Evolutionary conservation across 2,797 vertebrate genomes (phyloP).

Genomic region (Macropus fuliginosus): DNA sequence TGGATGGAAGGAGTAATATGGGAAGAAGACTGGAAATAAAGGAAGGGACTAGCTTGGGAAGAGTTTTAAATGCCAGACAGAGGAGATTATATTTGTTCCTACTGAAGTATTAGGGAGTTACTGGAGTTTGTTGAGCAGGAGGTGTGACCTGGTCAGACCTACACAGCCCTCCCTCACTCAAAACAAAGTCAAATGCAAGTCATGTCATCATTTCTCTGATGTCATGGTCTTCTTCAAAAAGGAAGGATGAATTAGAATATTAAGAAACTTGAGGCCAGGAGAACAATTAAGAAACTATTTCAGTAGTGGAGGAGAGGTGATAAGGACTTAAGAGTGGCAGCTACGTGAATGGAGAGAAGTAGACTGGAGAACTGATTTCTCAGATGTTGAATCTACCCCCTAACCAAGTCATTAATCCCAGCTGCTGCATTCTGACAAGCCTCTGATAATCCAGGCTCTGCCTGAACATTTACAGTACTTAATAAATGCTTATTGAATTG

Average conservation of each 20-base stretch:
- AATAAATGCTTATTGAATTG: neutral
- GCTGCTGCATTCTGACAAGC: neutral
- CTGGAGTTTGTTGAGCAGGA: neutral
- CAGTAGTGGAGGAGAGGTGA: neutral
- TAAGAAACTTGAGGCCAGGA: neutral
- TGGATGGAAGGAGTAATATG: neutral
- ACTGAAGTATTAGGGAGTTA: neutral
- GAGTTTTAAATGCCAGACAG: neutral
- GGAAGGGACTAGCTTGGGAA: neutral
- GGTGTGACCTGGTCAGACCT: neutral
- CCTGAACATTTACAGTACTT: neutral
- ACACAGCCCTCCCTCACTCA: no score
- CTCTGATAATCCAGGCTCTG: neutral
- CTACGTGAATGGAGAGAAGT: neutral
- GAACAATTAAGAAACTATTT: neutral
- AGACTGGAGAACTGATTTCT: neutral
- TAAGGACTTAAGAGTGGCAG: neutral
- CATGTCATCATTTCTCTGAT: no score
- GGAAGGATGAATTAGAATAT: neutral
- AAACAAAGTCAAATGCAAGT: no score
- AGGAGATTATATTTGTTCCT: neutral
- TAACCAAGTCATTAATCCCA: neutral
- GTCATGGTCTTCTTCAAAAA: no score
- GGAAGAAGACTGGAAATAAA: neutral
- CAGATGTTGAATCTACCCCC: neutral